phyloP scores from a whole-genome alignment of 2,888 invertebrate genomes.

The Oasisia sp. region DNA sequence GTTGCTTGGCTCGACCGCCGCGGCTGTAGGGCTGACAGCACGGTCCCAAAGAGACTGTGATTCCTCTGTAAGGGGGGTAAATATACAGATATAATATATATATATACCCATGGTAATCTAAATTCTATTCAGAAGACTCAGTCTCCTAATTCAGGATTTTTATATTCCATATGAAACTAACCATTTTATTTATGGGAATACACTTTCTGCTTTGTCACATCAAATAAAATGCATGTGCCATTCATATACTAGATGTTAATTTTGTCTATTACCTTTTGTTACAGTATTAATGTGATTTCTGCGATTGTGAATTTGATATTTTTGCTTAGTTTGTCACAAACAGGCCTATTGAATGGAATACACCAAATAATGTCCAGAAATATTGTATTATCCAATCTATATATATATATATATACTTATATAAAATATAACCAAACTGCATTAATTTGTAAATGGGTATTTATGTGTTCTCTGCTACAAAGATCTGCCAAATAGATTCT shows the following conservation, averaged over 20 bases:
- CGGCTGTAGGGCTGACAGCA: slow-evolving; percentile 65
- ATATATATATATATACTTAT: no score
- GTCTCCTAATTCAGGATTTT: background rate
- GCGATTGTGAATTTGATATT: background rate
- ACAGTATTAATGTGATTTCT: background rate
- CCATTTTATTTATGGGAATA: background rate
- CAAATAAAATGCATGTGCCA: background rate
- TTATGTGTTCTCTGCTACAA: no score
- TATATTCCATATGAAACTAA: background rate
- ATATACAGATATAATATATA: background rate
- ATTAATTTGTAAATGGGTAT: no score
- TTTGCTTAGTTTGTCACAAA: no score
- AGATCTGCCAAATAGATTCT: no score
- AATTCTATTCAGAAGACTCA: background rate
- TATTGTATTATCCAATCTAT: no score
- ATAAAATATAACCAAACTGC: no score
- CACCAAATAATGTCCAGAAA: no score
- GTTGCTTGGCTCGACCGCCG: slow-evolving; percentile 14
- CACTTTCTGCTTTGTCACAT: background rate
- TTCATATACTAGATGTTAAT: background rate
- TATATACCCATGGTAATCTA: background rate
- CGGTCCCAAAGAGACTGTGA: slow-evolving; percentile 94
- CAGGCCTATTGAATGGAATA: no score
- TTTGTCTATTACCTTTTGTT: background rate
- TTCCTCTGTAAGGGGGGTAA: slow-evolving; percentile 77